Evolutionary conservation across 2,797 vertebrate genomes (phyloP), one percentile per base, ranked within the genome.

Genomic region (Pangasius djambal): DNA sequence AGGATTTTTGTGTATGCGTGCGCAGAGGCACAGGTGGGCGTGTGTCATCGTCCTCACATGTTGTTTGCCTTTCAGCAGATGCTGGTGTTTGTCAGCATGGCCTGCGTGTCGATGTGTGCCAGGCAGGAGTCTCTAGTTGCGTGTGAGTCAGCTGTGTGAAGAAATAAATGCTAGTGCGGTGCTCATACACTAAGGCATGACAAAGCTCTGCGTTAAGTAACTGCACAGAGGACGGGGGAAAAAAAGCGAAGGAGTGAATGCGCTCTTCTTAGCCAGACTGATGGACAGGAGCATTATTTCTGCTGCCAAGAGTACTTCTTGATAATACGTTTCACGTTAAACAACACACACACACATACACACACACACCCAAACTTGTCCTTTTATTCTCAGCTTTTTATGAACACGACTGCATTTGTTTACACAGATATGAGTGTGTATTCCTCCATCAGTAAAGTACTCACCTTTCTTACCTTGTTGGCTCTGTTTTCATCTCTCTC

Each of bases 11-110:
- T 25, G 50, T 28, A 28, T 84, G 79, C 5, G 1, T 37, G 59
- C 18, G 20, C 50, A 31, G 3, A 10, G 44, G 18, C 52, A 59
- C 15, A 22, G 1, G 78, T 28, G 31, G n/a, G 52, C 40, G 7
- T 31, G 7, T 31, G 57, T 50, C 67, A 18, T 67, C 61, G 2
- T 87, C 34, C 37, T 34, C 18, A 25, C 52, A 50, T 40, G 79
- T 57, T 79, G 15, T 82, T 61, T 82, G 79, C 9, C 25, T 83
- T 88, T 74, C 16, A 20, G 28, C 87, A 88, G 78, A 88, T 48
- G 87, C 22, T 63, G 52, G 79, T 50, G 67, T 83, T 88, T 63
- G 55, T 83, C 55, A 50, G 37, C 25, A 1, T 31, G 65, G 25
- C 25, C 40, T 22, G 10, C 37, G 28, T 72, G 78, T 69, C n/a